Conservation (phyloP, 92 coral and sea anemone genomes). For the Paramuricea clavata region DNA sequence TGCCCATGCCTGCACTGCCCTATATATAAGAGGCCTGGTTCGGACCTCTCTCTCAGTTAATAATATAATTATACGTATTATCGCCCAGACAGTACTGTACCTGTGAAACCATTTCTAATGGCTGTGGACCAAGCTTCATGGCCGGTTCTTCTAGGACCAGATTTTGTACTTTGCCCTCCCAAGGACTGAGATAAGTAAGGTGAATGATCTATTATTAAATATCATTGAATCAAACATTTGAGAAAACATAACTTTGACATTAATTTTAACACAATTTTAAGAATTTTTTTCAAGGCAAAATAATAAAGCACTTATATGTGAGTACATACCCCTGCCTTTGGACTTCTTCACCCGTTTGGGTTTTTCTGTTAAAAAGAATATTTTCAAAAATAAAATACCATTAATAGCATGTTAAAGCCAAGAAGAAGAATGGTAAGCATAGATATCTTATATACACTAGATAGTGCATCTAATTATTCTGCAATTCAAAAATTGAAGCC, state of each 20-base stretch:
- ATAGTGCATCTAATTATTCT: neutral
- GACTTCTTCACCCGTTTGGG: conserved; percentile 8
- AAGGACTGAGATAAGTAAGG: neutral
- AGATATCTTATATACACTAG: too few species aligned
- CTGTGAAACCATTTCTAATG: conserved; percentile 44
- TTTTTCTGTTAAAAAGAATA: neutral
- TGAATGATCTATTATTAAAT: conserved; percentile 12
- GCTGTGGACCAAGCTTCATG: conserved; percentile 52
- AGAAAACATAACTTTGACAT: neutral
- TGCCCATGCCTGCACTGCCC: too few species aligned
- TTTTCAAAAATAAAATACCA: neutral
- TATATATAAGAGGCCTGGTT: too few species aligned
- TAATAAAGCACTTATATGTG: neutral
- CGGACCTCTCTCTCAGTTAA: too few species aligned
- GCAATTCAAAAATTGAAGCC: too few species aligned
- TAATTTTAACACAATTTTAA: neutral
- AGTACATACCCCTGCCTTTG: neutral
- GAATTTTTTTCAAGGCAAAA: neutral
- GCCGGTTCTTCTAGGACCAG: conserved; percentile 21
- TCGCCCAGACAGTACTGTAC: too few species aligned
- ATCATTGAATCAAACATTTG: neutral
- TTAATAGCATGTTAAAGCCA: neutral
- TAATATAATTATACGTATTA: too few species aligned
- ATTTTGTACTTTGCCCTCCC: neutral
- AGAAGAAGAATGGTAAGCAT: neutral